phyloP scores from a whole-genome alignment of 2,888 invertebrate species.

The Amphiduros pacificus region DNA sequence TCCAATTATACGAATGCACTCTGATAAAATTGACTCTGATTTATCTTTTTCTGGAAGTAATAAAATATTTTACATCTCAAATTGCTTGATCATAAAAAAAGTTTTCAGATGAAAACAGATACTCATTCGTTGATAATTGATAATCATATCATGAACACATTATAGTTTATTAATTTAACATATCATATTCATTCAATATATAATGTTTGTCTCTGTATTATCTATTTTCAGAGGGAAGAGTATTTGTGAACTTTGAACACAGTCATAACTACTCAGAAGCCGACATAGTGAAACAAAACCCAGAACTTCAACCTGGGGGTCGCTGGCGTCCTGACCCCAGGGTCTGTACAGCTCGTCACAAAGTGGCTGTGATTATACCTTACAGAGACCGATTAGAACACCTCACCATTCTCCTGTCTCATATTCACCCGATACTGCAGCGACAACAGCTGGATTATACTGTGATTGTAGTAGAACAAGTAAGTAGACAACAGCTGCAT shows the following conservation, averaged over 20 bases:
- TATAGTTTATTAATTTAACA: too few species aligned
- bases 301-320: slow-evolving; percentile 41
- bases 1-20: too few species aligned
- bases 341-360: slow-evolving; percentile 45
- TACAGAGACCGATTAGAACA: slow-evolving; percentile 62
- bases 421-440: slow-evolving; percentile 63
- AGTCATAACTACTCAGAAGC: slow-evolving; percentile 22
- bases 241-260: slow-evolving; percentile 28
- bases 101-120: too few species aligned
- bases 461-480: slow-evolving; percentile 65
- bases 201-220: too few species aligned
- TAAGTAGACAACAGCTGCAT: too few species aligned
- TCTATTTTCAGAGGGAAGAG: slow-evolving; percentile 30
- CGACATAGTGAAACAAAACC: slow-evolving; percentile 31
- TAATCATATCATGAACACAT: too few species aligned
- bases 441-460: slow-evolving; percentile 63
- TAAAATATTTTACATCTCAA: too few species aligned
- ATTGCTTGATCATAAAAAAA: too few species aligned
- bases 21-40: too few species aligned
- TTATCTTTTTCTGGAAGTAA: too few species aligned
- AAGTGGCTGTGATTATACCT: slow-evolving; percentile 54
- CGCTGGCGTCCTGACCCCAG: slow-evolving; percentile 36
- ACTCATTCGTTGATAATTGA: too few species aligned
- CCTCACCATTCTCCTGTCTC: slow-evolving; percentile 59
- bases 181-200: too few species aligned